phyloP scores from a whole-genome alignment of 2,797 vertebrate genomes.

The Typhlichthys subterraneus region DNA sequence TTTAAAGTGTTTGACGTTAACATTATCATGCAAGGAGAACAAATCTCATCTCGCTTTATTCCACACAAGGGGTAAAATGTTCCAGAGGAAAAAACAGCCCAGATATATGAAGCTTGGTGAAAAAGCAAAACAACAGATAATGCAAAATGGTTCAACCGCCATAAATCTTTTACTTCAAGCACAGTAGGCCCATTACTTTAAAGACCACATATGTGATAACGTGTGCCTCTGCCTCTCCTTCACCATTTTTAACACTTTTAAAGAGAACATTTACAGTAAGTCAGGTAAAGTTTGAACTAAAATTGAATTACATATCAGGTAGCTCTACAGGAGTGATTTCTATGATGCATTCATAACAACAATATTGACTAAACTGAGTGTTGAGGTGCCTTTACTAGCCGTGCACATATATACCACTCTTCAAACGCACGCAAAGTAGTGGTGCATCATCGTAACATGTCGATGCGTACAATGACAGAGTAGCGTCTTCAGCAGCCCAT shows the following conservation, averaged over 20 bases:
- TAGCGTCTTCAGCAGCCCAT: too few relatives aligned
- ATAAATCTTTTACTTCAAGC: constrained; percentile 67
- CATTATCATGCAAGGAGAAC: constrained; percentile 63
- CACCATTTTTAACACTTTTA: constrained; percentile 33
- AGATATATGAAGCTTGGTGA: constrained; percentile 55
- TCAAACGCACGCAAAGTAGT: too few relatives aligned
- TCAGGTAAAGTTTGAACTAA: constrained; percentile 12
- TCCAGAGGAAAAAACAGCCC: constrained; percentile 59
- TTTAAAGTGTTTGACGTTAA: constrained; percentile 53
- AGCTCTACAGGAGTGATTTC: constrained; percentile 15
- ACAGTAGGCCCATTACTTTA: constrained; percentile 62
- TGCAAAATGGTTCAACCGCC: constrained; percentile 65
- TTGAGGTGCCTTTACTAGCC: too few relatives aligned
- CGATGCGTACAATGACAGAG: too few relatives aligned
- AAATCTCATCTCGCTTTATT: constrained; percentile 40
- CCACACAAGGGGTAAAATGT: constrained; percentile 42
- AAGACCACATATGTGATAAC: constrained; percentile 59
- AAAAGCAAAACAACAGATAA: constrained; percentile 62
- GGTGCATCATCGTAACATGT: too few relatives aligned
- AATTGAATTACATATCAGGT: constrained; percentile 29
- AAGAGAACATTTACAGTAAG: constrained; percentile 34
- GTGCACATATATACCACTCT: too few relatives aligned
- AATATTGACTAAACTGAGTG: too few relatives aligned
- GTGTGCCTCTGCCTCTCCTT: constrained; percentile 32
- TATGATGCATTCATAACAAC: background rate